Conservation (phyloP, 2,113 vertebrate species). For the Lophius piscatorius region DNA sequence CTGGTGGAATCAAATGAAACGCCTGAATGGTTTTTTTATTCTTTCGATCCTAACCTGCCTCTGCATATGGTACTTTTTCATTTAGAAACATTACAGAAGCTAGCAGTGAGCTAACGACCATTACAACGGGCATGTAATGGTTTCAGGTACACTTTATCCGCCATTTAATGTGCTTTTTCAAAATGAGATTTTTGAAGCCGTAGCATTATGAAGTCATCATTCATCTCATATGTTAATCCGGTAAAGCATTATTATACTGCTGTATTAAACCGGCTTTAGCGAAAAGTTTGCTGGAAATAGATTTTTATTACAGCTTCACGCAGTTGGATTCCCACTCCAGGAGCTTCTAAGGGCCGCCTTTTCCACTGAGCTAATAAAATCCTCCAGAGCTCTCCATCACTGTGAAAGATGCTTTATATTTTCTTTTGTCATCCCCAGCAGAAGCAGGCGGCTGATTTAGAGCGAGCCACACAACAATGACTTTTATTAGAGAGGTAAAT, state of each 20-base stretch:
- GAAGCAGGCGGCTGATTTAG: slow-evolving; percentile 62
- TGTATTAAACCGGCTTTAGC: slow-evolving; percentile 19
- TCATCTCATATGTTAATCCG: slow-evolving; percentile 26
- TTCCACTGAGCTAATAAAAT: slow-evolving; percentile 48
- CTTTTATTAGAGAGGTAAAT: slow-evolving; percentile 71
- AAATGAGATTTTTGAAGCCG: slow-evolving; percentile 6
- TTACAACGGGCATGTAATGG: neutral
- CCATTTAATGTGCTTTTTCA: too few relatives aligned
- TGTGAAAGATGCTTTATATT: slow-evolving; percentile 53
- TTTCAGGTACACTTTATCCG: neutral
- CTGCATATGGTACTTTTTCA: neutral
- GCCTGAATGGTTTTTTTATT: neutral
- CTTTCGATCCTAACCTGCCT: neutral
- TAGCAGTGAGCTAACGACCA: neutral
- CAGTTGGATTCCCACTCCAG: slow-evolving; percentile 31
- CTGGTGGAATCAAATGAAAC: neutral
- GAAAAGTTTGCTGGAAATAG: slow-evolving; percentile 19
- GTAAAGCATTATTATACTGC: slow-evolving; percentile 18
- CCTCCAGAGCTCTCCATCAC: slow-evolving; percentile 43
- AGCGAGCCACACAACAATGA: slow-evolving; percentile 32
- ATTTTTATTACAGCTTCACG: slow-evolving; percentile 26
- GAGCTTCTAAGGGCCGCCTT: slow-evolving; percentile 32
- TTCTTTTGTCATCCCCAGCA: slow-evolving; percentile 48
- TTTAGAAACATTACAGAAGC: neutral
- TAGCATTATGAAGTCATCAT: slow-evolving; percentile 13